Evolutionary conservation across 2,888 invertebrate genomes (phyloP).

Genomic region (Luffia ferchaultella): DNA sequence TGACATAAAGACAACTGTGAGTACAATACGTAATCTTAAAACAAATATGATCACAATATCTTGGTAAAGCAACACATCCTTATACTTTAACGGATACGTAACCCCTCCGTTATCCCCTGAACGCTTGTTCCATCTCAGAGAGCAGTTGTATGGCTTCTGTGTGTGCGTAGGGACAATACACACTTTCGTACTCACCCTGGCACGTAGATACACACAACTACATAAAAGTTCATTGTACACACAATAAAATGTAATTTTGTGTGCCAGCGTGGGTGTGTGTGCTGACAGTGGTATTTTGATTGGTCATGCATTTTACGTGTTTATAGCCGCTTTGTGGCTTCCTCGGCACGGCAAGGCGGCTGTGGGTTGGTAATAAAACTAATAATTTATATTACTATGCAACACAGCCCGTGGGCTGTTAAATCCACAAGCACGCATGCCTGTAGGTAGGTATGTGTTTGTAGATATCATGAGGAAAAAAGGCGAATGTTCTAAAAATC

Average conservation of each 20-base stretch:
- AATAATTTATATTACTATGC: conserved; percentile 44
- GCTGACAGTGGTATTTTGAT: conserved; percentile 64
- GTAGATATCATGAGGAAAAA: no score
- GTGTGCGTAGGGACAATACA: conserved; percentile 29
- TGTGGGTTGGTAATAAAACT: conserved; percentile 47
- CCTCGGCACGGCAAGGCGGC: conserved; percentile 29
- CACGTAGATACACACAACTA: conserved; percentile 18
- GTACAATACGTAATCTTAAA: no score
- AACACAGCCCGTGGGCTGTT: conserved; percentile 15
- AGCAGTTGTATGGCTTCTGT: conserved; percentile 23
- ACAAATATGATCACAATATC: conserved; percentile 13
- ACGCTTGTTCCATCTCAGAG: conserved; percentile 61
- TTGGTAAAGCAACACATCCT: conserved; percentile 11
- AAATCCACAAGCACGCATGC: neutral
- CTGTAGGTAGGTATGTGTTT: neutral
- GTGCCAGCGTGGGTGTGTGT: conserved; percentile 27
- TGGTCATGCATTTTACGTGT: conserved; percentile 67
- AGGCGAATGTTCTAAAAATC: no score
- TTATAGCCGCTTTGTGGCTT: conserved; percentile 43
- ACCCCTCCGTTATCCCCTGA: conserved; percentile 59
- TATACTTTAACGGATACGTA: conserved; percentile 1
- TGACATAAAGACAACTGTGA: no score
- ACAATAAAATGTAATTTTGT: conserved; percentile 7
- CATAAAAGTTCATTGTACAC: conserved; percentile 30
- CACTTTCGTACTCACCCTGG: conserved; percentile 8